Evolutionary conservation across 2,888 invertebrate species (phyloP), one percentile per base, ranked within the genome.

Genomic region (Plebejus anna): DNA sequence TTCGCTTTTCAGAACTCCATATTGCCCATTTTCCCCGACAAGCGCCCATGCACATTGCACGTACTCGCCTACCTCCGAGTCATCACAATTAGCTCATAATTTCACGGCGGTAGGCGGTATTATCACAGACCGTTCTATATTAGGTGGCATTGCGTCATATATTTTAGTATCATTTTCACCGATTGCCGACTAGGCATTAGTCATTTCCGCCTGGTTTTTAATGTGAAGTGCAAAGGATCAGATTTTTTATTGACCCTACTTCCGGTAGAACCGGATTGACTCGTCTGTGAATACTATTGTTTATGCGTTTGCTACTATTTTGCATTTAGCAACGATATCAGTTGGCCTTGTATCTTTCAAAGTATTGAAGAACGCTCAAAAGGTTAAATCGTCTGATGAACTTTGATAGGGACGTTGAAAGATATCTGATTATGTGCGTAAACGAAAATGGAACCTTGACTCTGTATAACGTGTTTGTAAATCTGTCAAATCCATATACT

Each of bases 101-200:
- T 66, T 66, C 66, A 32, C 61, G 66, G 32, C 22, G 36, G 66
- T 66, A 66, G 66, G 66, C 32, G 66, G 66, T 66, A 36, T 66
- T 66, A 66, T 66, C 66, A 61, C 32, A 66, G 36, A 66, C 32
- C 66, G 13, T 66, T 36, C 66, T 78, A 36, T 79, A 77, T 79
- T 78, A 77, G 80, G 66, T 66, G 66, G 13, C 13, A 28, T 66
- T 66, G 66, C 66, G 66, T 66, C 66, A 66, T 66, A 61, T 57
- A 78, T 78, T 80, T 78, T 77, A 36, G 76, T 61, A 75, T 77
- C 76, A 75, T 79, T 79, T 77, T 78, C 72, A 72, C 66, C n/a
- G 75, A 77, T 9, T 22, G 57, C 57, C 13, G 57, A 57, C 61
- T n/a, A 9, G 9, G 61, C 1, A 22, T 66, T 66, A 66, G 66